Evolutionary conservation across 37 sponge, comb jelly and placozoan genomes (phyloP).

Genomic region (Dysidea cf. avara): DNA sequence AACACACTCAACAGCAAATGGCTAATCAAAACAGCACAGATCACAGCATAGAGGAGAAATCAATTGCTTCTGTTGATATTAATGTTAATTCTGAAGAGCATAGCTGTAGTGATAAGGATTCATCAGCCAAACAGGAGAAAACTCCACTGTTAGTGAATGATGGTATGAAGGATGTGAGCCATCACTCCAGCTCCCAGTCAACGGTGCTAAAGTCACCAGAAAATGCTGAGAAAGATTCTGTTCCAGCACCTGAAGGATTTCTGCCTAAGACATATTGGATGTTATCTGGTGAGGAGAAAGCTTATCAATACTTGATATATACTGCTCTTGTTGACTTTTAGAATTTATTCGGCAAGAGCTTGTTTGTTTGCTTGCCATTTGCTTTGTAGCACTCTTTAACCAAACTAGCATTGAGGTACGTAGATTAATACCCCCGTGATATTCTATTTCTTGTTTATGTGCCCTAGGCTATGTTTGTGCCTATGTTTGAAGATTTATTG

Average conservation of each 20-base stretch:
- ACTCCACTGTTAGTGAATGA: not conserved
- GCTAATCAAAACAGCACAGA: too few relatives aligned
- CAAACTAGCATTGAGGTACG: conserved; percentile 75
- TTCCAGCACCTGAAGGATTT: not conserved
- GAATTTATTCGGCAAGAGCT: conserved; percentile 69
- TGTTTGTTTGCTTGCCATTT: conserved; percentile 56
- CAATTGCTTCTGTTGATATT: too few relatives aligned
- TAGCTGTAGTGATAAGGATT: too few relatives aligned
- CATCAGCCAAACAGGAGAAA: not conserved
- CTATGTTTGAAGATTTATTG: conserved; percentile 54
- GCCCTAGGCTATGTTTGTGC: conserved; percentile 70
- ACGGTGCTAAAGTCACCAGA: not conserved
- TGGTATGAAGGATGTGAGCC: not conserved
- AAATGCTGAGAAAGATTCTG: too few relatives aligned
- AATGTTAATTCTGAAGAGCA: too few relatives aligned
- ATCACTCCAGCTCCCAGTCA: not conserved
- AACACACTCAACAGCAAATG: too few relatives aligned
- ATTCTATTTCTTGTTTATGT: conserved; percentile 2
- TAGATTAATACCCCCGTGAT: too few relatives aligned
- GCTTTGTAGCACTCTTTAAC: conserved; percentile 74
- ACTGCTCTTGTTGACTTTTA: not conserved
- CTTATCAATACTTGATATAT: too few relatives aligned
- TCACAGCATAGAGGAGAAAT: too few relatives aligned
- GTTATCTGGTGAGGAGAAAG: too few relatives aligned
- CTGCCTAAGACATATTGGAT: not conserved